Evolutionary conservation across 2,113 vertebrate genomes (phyloP), one percentile per base, ranked within the genome.

Genomic region (Amphilophus citrinellus): DNA sequence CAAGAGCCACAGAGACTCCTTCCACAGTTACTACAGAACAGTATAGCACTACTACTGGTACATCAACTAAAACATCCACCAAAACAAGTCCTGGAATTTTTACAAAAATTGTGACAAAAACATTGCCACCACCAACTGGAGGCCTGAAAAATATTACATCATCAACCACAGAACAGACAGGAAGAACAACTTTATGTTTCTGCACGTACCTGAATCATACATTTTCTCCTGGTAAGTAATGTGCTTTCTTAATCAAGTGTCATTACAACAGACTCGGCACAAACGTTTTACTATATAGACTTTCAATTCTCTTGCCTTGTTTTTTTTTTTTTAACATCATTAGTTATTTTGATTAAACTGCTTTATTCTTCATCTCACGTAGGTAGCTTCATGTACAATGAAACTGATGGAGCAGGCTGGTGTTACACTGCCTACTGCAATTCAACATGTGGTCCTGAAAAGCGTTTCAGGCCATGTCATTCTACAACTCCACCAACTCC

Each of bases 371-470:
- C 3, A 17, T 80, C 3, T 82, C 1, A 66, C 80, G 7, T 6
- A 99, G 98, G 94, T 2, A 93, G 89, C 0, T 0, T 90, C 1
- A 96, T 99, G 20, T 98, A 99, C 56, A 92, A 92, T 10, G 1
- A 24, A 83, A 86, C 61, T 0, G 97, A 98, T 89, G 95, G 87
- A 0, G 88, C 63, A 0, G 97, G 96, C 0, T 95, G 95, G 91
- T 94, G 92, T 68, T 97, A 93, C 76, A 95, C 90, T 3, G 95
- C 96, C 0, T 6, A 89, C 2, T 99, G 98, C 85, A 93, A 61
- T 88, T 5, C 14, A 0, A 56, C 22, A 0, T 99, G 98, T 83
- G 39, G 9, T 0, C 61, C 97, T 87, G 90, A 94, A 30, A 93
- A 91, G 61, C 80, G 2, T 42, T 20, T 1, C 2, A 35, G 2